phyloP scores from a whole-genome alignment of 1,140 invertebrate species.

The Aplysia californica region DNA sequence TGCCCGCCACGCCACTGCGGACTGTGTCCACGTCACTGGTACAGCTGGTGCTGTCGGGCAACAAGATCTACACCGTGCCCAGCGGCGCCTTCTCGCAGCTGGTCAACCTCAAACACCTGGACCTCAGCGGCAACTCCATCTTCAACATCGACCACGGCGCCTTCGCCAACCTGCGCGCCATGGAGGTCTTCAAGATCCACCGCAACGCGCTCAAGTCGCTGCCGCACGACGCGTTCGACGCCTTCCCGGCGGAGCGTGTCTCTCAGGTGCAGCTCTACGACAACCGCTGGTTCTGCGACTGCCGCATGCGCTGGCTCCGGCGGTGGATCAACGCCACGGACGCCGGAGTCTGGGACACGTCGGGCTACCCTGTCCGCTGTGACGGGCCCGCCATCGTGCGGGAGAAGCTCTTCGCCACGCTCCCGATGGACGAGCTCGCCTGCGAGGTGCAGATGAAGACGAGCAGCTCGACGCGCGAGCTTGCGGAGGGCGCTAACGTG shows the following conservation, averaged over 20 bases:
- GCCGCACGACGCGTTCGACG: constrained; percentile 31
- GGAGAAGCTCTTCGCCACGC: constrained; percentile 27
- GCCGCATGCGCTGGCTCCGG: constrained; percentile 54
- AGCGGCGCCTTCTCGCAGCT: constrained; percentile 45
- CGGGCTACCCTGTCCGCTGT: constrained; percentile 39
- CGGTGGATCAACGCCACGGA: constrained; percentile 41
- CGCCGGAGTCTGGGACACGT: constrained; percentile 40
- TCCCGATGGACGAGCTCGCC: constrained; percentile 33
- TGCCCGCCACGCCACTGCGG: constrained; percentile 45
- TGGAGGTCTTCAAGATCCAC: constrained; percentile 13
- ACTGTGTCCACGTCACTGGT: constrained; percentile 36
- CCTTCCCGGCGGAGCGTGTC: constrained; percentile 34
- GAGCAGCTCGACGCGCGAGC: neutral
- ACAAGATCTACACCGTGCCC: constrained; percentile 41
- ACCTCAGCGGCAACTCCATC: constrained; percentile 55
- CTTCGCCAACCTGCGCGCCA: constrained; percentile 40
- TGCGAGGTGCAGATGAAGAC: constrained; percentile 43
- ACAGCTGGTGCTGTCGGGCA: constrained; percentile 46
- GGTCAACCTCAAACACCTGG: constrained; percentile 41
- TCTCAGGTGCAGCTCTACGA: constrained; percentile 47
- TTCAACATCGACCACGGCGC: constrained; percentile 38
- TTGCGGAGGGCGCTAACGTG: constrained; percentile 17
- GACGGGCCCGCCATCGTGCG: constrained; percentile 35
- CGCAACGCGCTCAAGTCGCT: constrained; percentile 50
- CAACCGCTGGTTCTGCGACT: constrained; percentile 63